Evolutionary conservation across 1,140 invertebrate species (phyloP), one percentile per base, ranked within the genome.

Genomic region (Rhopalosiphum padi): DNA sequence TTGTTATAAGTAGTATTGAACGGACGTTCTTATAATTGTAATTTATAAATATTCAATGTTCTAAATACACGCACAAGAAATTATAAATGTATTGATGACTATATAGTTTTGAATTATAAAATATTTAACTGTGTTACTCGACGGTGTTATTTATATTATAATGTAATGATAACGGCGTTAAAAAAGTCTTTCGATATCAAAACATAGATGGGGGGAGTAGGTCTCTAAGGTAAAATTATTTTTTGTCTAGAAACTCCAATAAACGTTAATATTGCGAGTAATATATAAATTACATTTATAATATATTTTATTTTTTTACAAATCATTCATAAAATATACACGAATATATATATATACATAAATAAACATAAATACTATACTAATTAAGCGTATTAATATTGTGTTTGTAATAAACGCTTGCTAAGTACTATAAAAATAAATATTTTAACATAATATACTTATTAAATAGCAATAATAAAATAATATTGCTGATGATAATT

Each of bases 261-360:
- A 6, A 21, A n/a, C 11, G 4, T n/a, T 18, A 15, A 15, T n/a
- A n/a, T 23, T n/a, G 18, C 41, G 41, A 41, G 41, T n/a, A 77
- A 18, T n/a, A n/a, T 43, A 85, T 2, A 85, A 85, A 30, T 83
- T 83, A 25, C 2, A 85, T 41, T 41, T 43, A 46, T 30, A 86
- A 46, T 48, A 21, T 48, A 48, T 87, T 87, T 46, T 35, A 25
- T 51, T 88, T 88, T 88, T 88, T 48, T n/a, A 88, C 83, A 88
- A 88, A 88, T 48, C 37, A 51, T 88, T 46, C 18, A 35, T 88
- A 48, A 5, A 83, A 46, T 21, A 21, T 43, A 85, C 46, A 46
- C 30, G 18, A 87, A 87, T 83, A 85, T 43, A 85, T 82, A 21
- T 5, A 37, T 22, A 37, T 85, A 87, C 86, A n/a, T 88, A 88